Evolutionary conservation across 2,797 vertebrate genomes (phyloP), one percentile per base, ranked within the genome.

Genomic region (Antennarius maculatus): DNA sequence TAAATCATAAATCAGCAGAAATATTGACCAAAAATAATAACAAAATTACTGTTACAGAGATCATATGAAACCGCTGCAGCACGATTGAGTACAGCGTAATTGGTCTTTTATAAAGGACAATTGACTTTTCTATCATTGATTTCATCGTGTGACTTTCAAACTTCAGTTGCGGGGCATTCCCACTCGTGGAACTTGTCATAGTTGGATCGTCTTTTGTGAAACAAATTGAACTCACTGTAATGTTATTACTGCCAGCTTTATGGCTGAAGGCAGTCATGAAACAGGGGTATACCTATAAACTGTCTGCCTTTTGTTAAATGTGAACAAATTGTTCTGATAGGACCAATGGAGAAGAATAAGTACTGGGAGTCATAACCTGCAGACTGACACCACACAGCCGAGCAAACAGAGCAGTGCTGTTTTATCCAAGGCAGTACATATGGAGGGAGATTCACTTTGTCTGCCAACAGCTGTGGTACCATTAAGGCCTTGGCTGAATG

Each of bases 381-480:
- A 67, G 82, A 78, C 74, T 63, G 75, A 73, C 79, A 47, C 79
- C 76, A 75, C 81, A 77, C 66, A 62, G 71, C 56, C 49, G 74
- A 63, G 71, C 71, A 81, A 85, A 81, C 72, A 76, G 77, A 80
- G 53, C 37, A 31, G 52, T 0, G 66, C 61, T 51, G 74, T 82
- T 80, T 74, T 85, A 74, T 86, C 83, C 82, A 86, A 80, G 74
- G 76, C 71, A 77, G 75, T 89, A 78, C 92, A 90, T 92, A 92
- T 91, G 91, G 91, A 88, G 76, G 52, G 84, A 92, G 86, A 93
- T 92, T 91, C 87, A 89, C 86, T 93, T 89, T 90, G 90, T 89
- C 89, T 87, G 84, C 76, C 79, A 89, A 82, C 91, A 93, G 91
- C 89, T 91, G 92, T 81, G 87, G 72, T 88, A 90, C 86, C 86